Base-by-base conservation (phyloP, 2,113 vertebrate species). In the Pogonocichla stellata region DNA sequence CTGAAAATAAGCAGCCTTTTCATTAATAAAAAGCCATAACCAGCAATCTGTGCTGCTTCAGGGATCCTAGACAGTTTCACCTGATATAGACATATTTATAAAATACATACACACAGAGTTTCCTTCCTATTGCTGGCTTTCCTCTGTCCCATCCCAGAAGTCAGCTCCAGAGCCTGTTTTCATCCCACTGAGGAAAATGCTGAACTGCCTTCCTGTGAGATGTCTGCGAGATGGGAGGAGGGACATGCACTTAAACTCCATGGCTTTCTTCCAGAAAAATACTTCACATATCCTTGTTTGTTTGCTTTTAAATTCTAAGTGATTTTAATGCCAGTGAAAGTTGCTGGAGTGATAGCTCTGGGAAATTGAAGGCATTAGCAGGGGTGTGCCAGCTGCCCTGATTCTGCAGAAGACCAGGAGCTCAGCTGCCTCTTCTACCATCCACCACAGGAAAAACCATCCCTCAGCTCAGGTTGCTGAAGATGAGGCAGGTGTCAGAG, bases 201-300 rank as follows among this genome's bases (percentile, higher is more conserved):
- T 77, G 38, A 90, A 92, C 64, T 61, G 54, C 38, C 54, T 86
- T 78, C 84, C 84, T 70, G 84, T 61, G 73, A 24, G 64, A 45
- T 15, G 26, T 20, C 34, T 65, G 64, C 42, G 38, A 93, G 86
- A 84, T 36, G 48, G 92, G 65, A 80, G 72, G 29, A 88, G 34
- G 43, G 60, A 80, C 74, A 86, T 42, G 61, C 42, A 70, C 50
- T 95, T 88, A 24, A 83, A 69, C 50, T 70, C 64, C 1, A 0
- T 94, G 93, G 93, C 95, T 80, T 83, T 82, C 71, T 73, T 96
- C 95, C 94, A 91, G 79, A 92, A 94, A 96, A 95, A 93, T 78
- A 66, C 60, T 87, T 83, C 90, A 77, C 67, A 86, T 88, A 51
- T 85, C 86, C 90, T 77, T 93, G 92, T 95, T 97, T 95, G 80